Base-by-base conservation (phyloP, 2,113 vertebrate species). In the Cyanoramphus novaezelandiae region DNA sequence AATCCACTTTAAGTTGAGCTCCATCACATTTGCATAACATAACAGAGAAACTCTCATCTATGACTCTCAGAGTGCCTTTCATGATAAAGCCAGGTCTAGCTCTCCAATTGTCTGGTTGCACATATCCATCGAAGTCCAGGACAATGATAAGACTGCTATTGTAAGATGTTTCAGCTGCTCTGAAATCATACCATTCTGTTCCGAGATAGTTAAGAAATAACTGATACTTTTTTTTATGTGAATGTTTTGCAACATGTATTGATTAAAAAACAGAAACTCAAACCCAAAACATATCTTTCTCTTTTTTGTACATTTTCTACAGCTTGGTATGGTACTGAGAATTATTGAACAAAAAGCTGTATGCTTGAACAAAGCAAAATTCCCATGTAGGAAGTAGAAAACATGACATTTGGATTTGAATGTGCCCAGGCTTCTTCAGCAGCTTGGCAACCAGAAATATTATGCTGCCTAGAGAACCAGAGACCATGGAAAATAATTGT, bases 401-500 rank as follows among this genome's bases (percentile, higher is more conserved):
- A 31, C n/a, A 53, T 81, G 93, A 70, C 52, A 82, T 87, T 94
- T 92, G 80, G 49, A 80, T 80, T 81, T 86, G 35, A 81, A 80
- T 70, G 31, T 63, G 50, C 47, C 68, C 44, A 90, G 60, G 43
- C 77, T 89, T 41, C 46, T 85, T 52, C 33, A 86, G 50, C 72
- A 83, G 13, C 50, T 80, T 93, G 63, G 43, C 75, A 97, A 72
- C n/a, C 60, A 71, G 44, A 95, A 94, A 92, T 91, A 80, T 85
- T 93, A 71, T 77, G 39, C 60, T 89, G 43, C 82, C 78, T 96
- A 50, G 83, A 94, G 91, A 92, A 65, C 86, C 70, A 91, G 83
- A 93, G 77, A 95, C 86, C 62, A 84, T 35, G 64, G 62, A 72
- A 95, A 96, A 94, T 74, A 95, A 93, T 93, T 95, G 85, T 82